Evolutionary conservation across 1,140 invertebrate species (phyloP), one percentile per base, ranked within the genome.

Genomic region (Drosophila littoralis): DNA sequence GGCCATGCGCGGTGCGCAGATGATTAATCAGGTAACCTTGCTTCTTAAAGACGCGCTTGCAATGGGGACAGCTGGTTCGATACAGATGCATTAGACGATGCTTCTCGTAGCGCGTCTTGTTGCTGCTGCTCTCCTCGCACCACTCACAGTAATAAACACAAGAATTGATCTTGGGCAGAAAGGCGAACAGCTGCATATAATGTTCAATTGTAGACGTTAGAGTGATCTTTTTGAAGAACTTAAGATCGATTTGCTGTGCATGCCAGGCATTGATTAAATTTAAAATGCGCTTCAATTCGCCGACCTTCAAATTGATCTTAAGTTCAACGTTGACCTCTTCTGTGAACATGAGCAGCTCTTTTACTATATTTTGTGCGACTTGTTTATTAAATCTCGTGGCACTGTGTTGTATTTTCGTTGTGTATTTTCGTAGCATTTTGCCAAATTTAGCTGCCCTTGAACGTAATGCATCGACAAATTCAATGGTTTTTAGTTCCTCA

Each of bases 211-310:
- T 54, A 6, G 42, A 0, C 0, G 84, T 50, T 1, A 79, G 45
- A 1, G 10, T 32, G 2, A 9, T 8, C 22, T 83, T 83, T 8
- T 51, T 46, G 1, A 79, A 74, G 12, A 54, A 58, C 45, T 78
- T 74, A 1, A 72, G 60, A 8, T 79, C 61, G 4, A 73, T 58
- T 6, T 58, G 70, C 0, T 78, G 10, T 7, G 55, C 17, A 48
- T 84, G 63, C 90, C 90, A 91, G 1, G 42, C 7, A 1, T 63
- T 61, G 9, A 91, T 68, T 12, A 81, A 61, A 64, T 90, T 91
- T 7, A 90, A n/a, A 35, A 91, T 75, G 4, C 82, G 77, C 63
- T 91, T 91, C 0, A 75, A 2, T 12, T 91, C 90, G 1, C 4
- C 17, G 0, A 64, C n/a, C 1, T 45, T 58, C 1, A 91, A 54